Conservation (phyloP, 1,140 invertebrate genomes). For the Lepidurus packardi region DNA sequence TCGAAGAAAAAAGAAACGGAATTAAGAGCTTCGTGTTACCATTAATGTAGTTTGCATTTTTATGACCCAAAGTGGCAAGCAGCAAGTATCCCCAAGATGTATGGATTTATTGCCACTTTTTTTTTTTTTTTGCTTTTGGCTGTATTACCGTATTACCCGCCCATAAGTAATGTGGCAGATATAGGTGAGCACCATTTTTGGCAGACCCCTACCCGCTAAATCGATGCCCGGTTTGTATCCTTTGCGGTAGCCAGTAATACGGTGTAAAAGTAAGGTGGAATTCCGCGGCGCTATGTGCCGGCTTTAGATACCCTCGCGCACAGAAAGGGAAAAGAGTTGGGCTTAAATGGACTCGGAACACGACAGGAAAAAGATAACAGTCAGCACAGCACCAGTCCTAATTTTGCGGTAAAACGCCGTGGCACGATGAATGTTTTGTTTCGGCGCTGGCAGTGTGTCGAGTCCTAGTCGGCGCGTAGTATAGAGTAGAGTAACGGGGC, state of each 20-base stretch:
- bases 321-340: not conserved
- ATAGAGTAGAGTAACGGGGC: not conserved
- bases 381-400: not conserved
- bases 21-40: not conserved
- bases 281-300: not conserved
- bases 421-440: constrained; percentile 15
- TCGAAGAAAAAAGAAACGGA: not conserved
- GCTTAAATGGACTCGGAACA: not conserved
- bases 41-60: not conserved
- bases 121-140: not conserved
- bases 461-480: not conserved
- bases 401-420: constrained; percentile 21
- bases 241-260: not conserved
- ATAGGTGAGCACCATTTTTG: not conserved
- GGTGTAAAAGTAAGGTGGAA: not conserved
- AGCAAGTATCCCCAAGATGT: not conserved
- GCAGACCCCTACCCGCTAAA: not conserved
- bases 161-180: constrained; percentile 8
- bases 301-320: not conserved
- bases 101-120: not conserved
- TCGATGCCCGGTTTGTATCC: not conserved
- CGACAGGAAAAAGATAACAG: not conserved
- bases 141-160: not conserved
- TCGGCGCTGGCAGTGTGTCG: not conserved
- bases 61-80: not conserved